Evolutionary conservation across 2,113 vertebrate species (phyloP).

Genomic region (Platycercus adscitus): DNA sequence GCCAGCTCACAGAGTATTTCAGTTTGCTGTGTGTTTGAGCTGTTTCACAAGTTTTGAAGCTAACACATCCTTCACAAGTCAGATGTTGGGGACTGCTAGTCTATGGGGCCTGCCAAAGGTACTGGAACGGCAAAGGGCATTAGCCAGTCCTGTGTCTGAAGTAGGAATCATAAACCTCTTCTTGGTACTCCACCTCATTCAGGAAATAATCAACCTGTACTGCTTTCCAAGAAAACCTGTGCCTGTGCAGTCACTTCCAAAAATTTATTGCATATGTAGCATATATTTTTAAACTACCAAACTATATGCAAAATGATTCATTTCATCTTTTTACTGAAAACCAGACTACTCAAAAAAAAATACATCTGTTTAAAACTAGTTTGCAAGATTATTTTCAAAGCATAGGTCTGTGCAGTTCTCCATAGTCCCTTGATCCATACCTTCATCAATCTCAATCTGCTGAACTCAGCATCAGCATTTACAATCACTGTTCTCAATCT

Average conservation of each 20-base stretch:
- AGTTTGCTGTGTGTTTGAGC: not conserved
- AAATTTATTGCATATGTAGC: not conserved
- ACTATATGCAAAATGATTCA: not conserved
- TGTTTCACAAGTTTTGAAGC: not conserved
- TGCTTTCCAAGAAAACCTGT: not conserved
- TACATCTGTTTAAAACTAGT: not conserved
- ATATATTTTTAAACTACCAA: not conserved
- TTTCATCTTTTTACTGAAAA: not conserved
- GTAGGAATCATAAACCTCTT: not conserved
- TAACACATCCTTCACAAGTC: not conserved
- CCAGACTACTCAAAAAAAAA: not conserved
- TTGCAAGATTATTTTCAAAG: not conserved
- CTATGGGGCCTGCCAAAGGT: accelerated
- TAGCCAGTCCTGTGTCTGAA: not conserved
- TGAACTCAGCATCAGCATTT: constrained; percentile 30
- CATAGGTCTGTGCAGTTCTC: not conserved
- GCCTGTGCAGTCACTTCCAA: not conserved
- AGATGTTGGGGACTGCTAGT: not conserved
- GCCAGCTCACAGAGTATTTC: not conserved
- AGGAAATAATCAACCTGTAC: not conserved
- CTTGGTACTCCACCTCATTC: not conserved
- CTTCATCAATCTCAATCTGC: constrained; percentile 12
- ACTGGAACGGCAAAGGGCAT: not conserved
- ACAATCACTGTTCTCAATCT: not conserved
- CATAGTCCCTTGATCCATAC: not conserved